A percentile compares a stretch with the other conserved stretches of the same genome.
phyloP scores from a whole-genome alignment of 2,797 vertebrate genomes.

The Botia kubotai region DNA sequence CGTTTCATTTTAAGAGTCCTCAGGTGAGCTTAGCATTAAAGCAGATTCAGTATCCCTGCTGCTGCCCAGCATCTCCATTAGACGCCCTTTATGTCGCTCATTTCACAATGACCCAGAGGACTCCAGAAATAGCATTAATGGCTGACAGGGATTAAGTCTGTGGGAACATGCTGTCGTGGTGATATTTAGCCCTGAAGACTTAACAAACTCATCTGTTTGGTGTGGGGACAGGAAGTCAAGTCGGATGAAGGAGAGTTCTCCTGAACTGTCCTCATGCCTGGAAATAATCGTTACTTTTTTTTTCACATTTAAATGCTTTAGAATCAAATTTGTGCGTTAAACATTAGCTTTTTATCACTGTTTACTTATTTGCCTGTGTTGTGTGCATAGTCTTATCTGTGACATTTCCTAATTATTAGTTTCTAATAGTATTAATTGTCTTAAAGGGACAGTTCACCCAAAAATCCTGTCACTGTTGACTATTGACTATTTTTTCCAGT shows the following conservation, averaged over 20 bases:
- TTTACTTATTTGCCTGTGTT: too few species aligned
- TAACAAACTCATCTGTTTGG: slow-evolving; percentile 25
- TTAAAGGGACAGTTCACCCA: background rate
- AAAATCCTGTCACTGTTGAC: background rate
- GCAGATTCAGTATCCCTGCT: slow-evolving; percentile 18
- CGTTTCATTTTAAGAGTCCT: slow-evolving; percentile 41
- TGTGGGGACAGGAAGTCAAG: slow-evolving; percentile 13
- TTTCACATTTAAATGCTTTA: background rate
- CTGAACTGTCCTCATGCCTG: background rate
- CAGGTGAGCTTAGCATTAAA: slow-evolving; percentile 44
- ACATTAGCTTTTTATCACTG: too few species aligned
- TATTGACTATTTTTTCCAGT: too few species aligned
- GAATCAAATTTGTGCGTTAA: too few species aligned
- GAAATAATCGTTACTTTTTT: slow-evolving; percentile 5
- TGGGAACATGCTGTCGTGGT: slow-evolving; percentile 25
- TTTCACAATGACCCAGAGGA: slow-evolving; percentile 20
- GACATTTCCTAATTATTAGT: too few species aligned
- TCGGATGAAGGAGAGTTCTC: background rate
- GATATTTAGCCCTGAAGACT: slow-evolving; percentile 28
- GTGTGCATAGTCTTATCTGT: too few species aligned
- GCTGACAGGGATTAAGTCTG: slow-evolving; percentile 36
- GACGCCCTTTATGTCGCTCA: slow-evolving; percentile 7
- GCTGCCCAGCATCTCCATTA: slow-evolving; percentile 22
- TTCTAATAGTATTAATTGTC: too few species aligned
- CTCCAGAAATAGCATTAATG: slow-evolving; percentile 38